Evolutionary conservation across 1,140 invertebrate genomes (phyloP).

Genomic region (Campodea augens): DNA sequence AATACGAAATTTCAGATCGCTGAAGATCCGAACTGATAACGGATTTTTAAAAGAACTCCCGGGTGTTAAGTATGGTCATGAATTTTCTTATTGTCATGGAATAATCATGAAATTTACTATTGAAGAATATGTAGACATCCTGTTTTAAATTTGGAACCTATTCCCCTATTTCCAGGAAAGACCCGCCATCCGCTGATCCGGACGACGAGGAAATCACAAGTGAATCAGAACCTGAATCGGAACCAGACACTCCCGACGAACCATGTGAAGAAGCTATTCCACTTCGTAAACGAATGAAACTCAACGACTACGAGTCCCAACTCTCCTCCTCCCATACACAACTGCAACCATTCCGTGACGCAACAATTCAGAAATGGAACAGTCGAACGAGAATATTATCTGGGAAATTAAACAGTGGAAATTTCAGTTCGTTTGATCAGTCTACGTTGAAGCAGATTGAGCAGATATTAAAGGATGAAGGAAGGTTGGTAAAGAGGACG

Average conservation of each 20-base stretch:
- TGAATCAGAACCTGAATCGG: slow-evolving; percentile 24
- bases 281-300: slow-evolving; percentile 35
- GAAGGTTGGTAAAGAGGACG: slow-evolving; percentile 56
- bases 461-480: slow-evolving; percentile 55
- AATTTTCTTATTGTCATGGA: too few relatives aligned
- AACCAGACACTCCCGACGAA: slow-evolving; percentile 12
- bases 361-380: slow-evolving; percentile 76
- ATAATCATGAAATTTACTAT: too few relatives aligned
- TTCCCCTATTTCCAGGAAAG: too few relatives aligned
- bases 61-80: too few relatives aligned
- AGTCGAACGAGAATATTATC: slow-evolving; percentile 59
- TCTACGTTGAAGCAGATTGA: slow-evolving; percentile 70
- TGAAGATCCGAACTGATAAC: too few relatives aligned
- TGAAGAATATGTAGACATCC: too few relatives aligned
- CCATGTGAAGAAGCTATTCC: slow-evolving; percentile 19
- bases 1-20: too few relatives aligned
- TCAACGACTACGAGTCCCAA: slow-evolving; percentile 37
- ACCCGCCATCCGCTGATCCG: slow-evolving; percentile 29
- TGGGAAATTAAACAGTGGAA: slow-evolving; percentile 33
- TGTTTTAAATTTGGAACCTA: too few relatives aligned
- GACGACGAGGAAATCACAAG: slow-evolving; percentile 38
- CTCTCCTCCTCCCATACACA: slow-evolving; percentile 38
- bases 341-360: slow-evolving; percentile 51
- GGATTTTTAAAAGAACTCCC: too few relatives aligned
- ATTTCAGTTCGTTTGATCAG: slow-evolving; percentile 46